phyloP scores from a whole-genome alignment of 2,113 vertebrate species.

The Falco punctatus region DNA sequence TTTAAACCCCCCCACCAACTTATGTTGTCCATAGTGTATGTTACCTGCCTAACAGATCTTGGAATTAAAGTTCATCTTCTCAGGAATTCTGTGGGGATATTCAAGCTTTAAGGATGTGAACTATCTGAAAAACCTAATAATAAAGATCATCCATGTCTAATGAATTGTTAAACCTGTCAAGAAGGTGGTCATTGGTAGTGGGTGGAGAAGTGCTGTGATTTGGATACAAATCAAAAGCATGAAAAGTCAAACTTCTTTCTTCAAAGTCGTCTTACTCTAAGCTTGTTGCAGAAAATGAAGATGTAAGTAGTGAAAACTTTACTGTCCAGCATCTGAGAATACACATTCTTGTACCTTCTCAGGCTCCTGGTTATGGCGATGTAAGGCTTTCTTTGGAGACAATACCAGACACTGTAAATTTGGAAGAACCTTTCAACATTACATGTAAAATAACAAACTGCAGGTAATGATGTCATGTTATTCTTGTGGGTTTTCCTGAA shows the following conservation, averaged over 20 bases:
- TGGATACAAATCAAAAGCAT: background rate
- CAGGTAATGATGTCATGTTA: conserved; percentile 85
- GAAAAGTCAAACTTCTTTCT: background rate
- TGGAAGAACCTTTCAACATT: conserved; percentile 97
- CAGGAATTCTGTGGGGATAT: background rate
- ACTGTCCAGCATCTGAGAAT: background rate
- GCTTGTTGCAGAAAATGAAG: background rate
- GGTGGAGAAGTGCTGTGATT: background rate
- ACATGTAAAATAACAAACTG: conserved; percentile 99
- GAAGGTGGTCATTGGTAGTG: background rate
- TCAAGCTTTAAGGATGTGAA: background rate
- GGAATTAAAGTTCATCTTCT: background rate
- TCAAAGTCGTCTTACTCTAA: background rate
- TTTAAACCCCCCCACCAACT: background rate
- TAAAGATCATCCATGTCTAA: background rate
- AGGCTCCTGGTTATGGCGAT: conserved; percentile 98
- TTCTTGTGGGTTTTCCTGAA: background rate
- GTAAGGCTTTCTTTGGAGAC: conserved; percentile 93
- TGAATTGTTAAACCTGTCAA: background rate
- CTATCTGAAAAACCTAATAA: background rate
- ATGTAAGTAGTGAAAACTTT: background rate
- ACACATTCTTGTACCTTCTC: background rate
- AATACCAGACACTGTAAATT: conserved; percentile 94
- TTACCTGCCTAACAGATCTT: background rate
- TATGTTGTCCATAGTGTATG: rapidly evolving